These are phyloP conservation scores for Pardalotus punctatus DNA, from an alignment of 2,113 vertebrate genomes.

Conservation along the genomic window DNA sequence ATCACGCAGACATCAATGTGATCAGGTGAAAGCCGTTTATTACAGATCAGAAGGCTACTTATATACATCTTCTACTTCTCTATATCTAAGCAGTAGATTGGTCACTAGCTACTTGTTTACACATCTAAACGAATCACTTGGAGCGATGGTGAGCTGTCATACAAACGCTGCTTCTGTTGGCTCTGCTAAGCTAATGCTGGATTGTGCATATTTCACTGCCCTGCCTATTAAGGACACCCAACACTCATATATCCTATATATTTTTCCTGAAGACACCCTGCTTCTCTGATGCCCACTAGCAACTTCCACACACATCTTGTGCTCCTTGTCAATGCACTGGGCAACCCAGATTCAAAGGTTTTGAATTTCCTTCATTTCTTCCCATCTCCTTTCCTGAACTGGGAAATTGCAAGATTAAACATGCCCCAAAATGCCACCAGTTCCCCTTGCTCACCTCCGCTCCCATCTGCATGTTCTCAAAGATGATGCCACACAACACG, in stretches of 20 bases:
- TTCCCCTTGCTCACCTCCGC: neutral
- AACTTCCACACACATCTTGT: rapidly evolving
- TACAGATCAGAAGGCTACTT: no score
- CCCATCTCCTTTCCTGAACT: neutral
- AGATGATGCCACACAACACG: neutral
- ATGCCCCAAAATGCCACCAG: neutral
- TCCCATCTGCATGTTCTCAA: neutral
- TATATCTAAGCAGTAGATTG: no score
- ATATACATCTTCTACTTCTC: no score
- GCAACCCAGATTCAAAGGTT: neutral
- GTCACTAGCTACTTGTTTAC: no score
- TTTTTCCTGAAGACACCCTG: rapidly evolving
- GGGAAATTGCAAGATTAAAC: neutral
- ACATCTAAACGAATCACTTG: no score
- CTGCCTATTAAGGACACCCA: no score
- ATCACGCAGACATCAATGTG: no score
- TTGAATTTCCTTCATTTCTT: neutral
- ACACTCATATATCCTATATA: neutral
- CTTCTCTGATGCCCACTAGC: rapidly evolving
- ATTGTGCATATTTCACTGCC: no score
- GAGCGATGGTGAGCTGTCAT: no score
- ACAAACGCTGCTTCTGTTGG: no score
- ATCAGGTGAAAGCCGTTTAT: no score
- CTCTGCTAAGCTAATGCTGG: no score
- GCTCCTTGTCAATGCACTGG: rapidly evolving